Base-by-base conservation (phyloP, 2,888 invertebrate species). In the Microctonus aethiopoides region DNA sequence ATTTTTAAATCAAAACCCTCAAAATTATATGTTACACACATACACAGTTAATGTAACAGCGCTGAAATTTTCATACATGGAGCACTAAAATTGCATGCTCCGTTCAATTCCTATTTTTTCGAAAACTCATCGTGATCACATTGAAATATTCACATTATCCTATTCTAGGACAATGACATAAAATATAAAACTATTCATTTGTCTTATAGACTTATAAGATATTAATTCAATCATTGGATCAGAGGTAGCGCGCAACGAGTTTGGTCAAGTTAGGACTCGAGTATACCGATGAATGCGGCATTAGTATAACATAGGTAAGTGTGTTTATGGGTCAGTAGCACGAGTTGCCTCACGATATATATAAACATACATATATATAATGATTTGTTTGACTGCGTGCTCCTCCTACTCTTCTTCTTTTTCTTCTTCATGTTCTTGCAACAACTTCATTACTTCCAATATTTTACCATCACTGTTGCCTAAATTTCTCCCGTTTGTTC, bases 241-340 rank as follows among this genome's bases (percentile, higher is more conserved):
- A 36, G 11, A 52, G 36, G 22, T 11, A 36, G 36, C 7, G 24
- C 39, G 13, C 3, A 22, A 16, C n/a, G 39, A 61, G 29, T 36
- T 26, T 29, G 56, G 16, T 41, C 22, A 26, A 69, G 68, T 64
- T 22, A 51, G 54, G 56, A 70, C 34, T 64, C 51, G 57, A 68
- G 41, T 51, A 57, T 41, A 52, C 22, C 57, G 64, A 61, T 29
- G 22, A 46, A 64, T 76, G 70, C 75, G 72, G 79, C 79, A 77
- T n/a, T 82, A 83, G 83, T 82, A 81, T 84, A 83, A 83, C 84
- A 84, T 83, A 83, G 81, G 79, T 79, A 85, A 86, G 85, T 86
- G 77, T 85, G 86, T 86, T 85, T 84, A 75, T 84, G 76, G 86
- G 86, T 86, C 81, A 86, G 86, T 86, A 80, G 86, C 81, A 84